Evolutionary conservation across 2,113 vertebrate species (phyloP).

Genomic region (Gracilinanus agilis): DNA sequence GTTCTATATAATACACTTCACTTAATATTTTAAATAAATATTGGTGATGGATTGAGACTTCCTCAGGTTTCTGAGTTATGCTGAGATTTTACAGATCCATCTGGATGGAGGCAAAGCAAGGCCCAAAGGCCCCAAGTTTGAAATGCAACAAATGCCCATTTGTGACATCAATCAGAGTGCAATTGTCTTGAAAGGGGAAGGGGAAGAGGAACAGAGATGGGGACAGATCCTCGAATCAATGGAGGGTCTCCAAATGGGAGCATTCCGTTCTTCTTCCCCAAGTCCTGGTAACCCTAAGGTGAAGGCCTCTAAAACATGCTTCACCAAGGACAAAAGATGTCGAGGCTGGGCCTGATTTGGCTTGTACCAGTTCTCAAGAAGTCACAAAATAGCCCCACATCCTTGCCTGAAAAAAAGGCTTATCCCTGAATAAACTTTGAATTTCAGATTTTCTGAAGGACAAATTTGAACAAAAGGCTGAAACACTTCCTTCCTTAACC

Average conservation of each 20-base stretch:
- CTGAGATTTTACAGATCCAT: slow-evolving; percentile 20
- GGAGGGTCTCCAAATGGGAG: background rate
- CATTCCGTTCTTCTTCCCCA: background rate
- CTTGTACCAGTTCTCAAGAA: background rate
- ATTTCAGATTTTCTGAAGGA: background rate
- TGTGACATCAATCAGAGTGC: slow-evolving; percentile 61
- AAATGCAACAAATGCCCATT: slow-evolving; percentile 56
- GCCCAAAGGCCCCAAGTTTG: background rate
- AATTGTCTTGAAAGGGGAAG: slow-evolving; percentile 36
- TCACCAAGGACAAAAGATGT: background rate
- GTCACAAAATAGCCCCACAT: slow-evolving; percentile 9
- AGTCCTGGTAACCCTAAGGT: background rate
- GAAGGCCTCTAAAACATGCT: background rate
- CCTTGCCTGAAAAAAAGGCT: background rate
- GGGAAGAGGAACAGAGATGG: background rate
- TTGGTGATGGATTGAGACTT: background rate
- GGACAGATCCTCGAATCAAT: slow-evolving; percentile 1
- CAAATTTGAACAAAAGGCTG: background rate
- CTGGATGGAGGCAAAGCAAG: slow-evolving; percentile 2
- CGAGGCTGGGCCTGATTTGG: background rate
- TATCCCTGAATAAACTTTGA: slow-evolving; percentile 56
- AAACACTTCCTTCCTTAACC: background rate
- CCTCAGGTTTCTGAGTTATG: background rate
- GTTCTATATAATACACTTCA: slow-evolving; percentile 36
- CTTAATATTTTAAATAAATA: slow-evolving; percentile 35